These are phyloP conservation scores for Polypedilum vanderplanki DNA, from an alignment of 1,140 invertebrate genomes.

Conservation along the genomic window DNA sequence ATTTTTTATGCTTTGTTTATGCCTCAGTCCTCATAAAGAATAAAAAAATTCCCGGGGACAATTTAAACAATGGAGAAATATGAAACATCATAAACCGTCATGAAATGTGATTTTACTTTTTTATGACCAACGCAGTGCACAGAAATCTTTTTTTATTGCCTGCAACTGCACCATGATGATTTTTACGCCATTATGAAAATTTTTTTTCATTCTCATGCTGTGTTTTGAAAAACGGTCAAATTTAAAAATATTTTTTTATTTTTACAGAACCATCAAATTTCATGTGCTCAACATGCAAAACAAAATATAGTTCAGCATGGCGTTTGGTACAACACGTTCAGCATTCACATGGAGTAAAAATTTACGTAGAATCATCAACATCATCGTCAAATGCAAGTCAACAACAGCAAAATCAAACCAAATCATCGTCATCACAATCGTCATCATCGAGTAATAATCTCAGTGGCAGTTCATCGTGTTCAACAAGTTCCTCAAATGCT, in stretches of 20 bases:
- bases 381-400: conserved; percentile 44
- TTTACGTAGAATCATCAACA: conserved; percentile 68
- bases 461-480: conserved; percentile 30
- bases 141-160: neutral
- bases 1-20: conserved; percentile 17
- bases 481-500: conserved; percentile 24
- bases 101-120: conserved; percentile 26
- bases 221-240: neutral
- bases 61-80: conserved; percentile 23
- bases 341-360: conserved; percentile 85
- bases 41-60: conserved; percentile 22
- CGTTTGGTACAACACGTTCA: conserved; percentile 90
- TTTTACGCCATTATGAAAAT: neutral
- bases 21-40: conserved; percentile 24
- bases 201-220: neutral
- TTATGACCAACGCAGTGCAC: conserved; percentile 26
- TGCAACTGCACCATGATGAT: conserved; percentile 24
- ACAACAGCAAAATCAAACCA: conserved; percentile 39
- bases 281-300: conserved; percentile 89
- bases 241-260: conserved; percentile 43
- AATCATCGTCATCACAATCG: conserved; percentile 33
- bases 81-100: conserved; percentile 13
- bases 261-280: conserved; percentile 91
- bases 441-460: conserved; percentile 33
- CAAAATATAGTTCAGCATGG: conserved; percentile 85